These are phyloP conservation scores for Pygmarrhopalites habei DNA, from an alignment of 1,140 invertebrate species.

Conservation along the genomic window DNA sequence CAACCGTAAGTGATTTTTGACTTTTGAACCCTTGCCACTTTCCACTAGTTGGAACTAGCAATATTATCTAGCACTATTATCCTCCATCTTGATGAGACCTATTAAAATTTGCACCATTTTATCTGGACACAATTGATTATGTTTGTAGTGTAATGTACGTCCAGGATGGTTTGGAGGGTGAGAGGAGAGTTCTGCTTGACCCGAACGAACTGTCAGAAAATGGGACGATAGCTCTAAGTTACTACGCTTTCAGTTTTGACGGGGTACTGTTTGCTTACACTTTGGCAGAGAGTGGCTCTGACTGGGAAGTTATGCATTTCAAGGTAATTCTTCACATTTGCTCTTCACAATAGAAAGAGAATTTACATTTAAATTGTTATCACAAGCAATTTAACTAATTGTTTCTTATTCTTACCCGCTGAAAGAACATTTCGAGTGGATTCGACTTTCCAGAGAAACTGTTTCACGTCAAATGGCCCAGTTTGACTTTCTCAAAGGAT, in stretches of 20 bases:
- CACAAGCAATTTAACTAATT: too few species aligned
- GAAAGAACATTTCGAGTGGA: neutral
- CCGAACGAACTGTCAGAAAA: constrained; percentile 53
- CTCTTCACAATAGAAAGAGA: too few species aligned
- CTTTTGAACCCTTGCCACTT: too few species aligned
- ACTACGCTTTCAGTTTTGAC: neutral
- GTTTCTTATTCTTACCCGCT: too few species aligned
- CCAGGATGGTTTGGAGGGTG: constrained; percentile 47
- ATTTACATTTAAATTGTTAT: too few species aligned
- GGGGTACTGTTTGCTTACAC: constrained; percentile 53
- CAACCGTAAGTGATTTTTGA: constrained; percentile 1
- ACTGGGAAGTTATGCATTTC: constrained; percentile 52
- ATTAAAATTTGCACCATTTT: neutral
- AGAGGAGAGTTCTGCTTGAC: constrained; percentile 54
- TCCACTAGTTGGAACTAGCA: too few species aligned
- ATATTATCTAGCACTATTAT: too few species aligned
- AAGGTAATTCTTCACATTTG: constrained; percentile 38
- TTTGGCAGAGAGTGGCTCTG: constrained; percentile 53
- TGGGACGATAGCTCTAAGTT: constrained; percentile 15
- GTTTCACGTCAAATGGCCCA: neutral
- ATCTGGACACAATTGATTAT: neutral
- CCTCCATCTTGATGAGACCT: neutral
- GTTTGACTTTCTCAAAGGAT: neutral
- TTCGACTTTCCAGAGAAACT: neutral
- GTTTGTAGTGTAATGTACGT: constrained; percentile 53